Percentiles rank a stretch among this genome's conserved stretches.
Evolutionary conservation across 2,888 invertebrate species (phyloP).

Genomic region (Drosophila neotestacea): DNA sequence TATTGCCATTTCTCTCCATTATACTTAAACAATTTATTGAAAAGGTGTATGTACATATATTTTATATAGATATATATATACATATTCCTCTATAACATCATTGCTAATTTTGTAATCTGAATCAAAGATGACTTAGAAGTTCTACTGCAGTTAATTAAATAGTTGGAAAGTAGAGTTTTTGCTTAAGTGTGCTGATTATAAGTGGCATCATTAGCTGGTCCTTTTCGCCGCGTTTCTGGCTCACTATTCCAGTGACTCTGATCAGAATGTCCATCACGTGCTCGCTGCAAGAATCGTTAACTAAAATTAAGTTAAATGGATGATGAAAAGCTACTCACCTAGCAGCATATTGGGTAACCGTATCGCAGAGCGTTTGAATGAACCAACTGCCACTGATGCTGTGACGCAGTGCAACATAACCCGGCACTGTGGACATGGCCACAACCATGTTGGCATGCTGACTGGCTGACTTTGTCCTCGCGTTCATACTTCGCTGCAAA

Average conservation of each 20-base stretch:
- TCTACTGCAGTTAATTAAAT: background rate
- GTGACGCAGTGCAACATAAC: slow-evolving; percentile 82
- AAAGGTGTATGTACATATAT: too few species aligned
- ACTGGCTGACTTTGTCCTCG: slow-evolving; percentile 30
- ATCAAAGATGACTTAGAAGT: background rate
- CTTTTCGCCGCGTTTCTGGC: slow-evolving; percentile 64
- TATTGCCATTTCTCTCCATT: too few species aligned
- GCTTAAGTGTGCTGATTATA: slow-evolving; percentile 66
- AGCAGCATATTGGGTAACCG: slow-evolving; percentile 65
- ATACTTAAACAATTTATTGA: too few species aligned
- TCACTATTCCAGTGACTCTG: slow-evolving; percentile 66
- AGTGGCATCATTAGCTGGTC: slow-evolving; percentile 80
- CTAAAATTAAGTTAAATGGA: background rate
- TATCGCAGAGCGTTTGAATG: slow-evolving; percentile 82
- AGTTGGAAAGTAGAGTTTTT: slow-evolving; percentile 79
- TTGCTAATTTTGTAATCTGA: background rate
- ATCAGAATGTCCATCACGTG: slow-evolving; percentile 82
- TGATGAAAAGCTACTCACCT: slow-evolving; percentile 52
- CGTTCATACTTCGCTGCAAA: slow-evolving; percentile 46
- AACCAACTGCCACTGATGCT: slow-evolving; percentile 83
- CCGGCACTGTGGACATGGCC: slow-evolving; percentile 83
- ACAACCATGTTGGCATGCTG: slow-evolving; percentile 78
- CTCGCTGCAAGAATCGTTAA: slow-evolving; percentile 54
- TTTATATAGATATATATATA: too few species aligned
- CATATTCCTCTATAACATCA: too few species aligned